These are phyloP conservation scores for Bettongia penicillata DNA, from an alignment of 2,113 vertebrate genomes.

Conservation along the genomic window DNA sequence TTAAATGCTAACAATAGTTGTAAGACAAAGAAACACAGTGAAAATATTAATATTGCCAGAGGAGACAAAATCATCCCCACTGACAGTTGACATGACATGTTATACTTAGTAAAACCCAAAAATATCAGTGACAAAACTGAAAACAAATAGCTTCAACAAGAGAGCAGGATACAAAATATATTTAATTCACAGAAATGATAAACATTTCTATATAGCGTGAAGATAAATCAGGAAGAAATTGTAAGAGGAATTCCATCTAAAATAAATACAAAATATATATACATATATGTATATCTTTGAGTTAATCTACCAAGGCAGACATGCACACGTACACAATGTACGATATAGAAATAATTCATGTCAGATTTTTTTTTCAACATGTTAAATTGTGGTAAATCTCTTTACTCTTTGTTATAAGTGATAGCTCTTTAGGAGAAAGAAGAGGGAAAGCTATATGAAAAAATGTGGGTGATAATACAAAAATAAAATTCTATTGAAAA, in stretches of 20 bases:
- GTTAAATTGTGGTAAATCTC: too few relatives aligned
- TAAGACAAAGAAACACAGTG: background rate
- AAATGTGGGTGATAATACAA: background rate
- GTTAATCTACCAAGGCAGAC: background rate
- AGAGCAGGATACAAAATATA: background rate
- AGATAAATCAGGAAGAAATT: background rate
- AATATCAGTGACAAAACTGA: background rate
- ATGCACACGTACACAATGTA: too few relatives aligned
- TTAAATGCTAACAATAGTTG: background rate
- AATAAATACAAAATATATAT: too few relatives aligned
- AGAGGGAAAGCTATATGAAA: background rate
- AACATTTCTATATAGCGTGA: background rate
- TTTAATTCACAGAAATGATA: background rate
- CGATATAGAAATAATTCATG: too few relatives aligned
- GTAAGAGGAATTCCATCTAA: background rate
- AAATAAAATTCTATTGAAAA: background rate
- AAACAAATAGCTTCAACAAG: background rate
- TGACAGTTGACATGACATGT: background rate
- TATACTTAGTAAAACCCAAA: background rate
- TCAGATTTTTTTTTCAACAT: too few relatives aligned
- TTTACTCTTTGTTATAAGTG: too few relatives aligned
- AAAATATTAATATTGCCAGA: background rate
- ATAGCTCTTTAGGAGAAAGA: background rate
- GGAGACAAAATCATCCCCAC: background rate
- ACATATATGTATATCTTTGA: background rate